Percentiles rank a stretch among this genome's conserved stretches.
These are phyloP conservation scores for Equus quagga DNA, from an alignment of 2,113 vertebrate species.

Conservation along the genomic window DNA sequence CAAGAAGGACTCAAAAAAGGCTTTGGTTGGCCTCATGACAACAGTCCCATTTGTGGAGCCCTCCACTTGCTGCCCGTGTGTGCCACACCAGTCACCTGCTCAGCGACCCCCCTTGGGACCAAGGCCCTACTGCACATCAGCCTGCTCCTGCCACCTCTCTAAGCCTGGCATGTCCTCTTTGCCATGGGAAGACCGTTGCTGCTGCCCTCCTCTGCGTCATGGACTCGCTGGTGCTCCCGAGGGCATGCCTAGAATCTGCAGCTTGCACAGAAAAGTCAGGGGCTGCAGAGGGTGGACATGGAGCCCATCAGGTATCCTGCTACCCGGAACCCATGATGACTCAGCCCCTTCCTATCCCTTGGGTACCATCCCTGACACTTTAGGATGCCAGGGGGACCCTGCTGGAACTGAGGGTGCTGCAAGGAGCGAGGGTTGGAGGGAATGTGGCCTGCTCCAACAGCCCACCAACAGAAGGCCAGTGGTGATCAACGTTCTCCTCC, in stretches of 20 bases:
- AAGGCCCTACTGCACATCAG: not conserved
- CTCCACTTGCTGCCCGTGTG: not conserved
- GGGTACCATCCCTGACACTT: not conserved
- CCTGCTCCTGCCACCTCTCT: not conserved
- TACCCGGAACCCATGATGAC: not conserved
- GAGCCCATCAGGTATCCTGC: not conserved
- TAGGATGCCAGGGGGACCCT: not conserved
- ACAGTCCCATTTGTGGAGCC: not conserved
- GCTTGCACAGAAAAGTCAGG: not conserved
- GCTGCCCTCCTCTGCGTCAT: not conserved
- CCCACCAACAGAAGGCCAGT: rapidly evolving
- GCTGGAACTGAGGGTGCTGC: not conserved
- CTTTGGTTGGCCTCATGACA: not conserved
- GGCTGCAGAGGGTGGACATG: rapidly evolving
- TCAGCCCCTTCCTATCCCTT: no score
- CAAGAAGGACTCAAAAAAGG: not conserved
- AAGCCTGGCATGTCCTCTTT: not conserved
- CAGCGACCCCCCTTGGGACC: not conserved
- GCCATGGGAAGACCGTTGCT: rapidly evolving
- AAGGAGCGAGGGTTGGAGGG: not conserved
- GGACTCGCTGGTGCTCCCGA: not conserved
- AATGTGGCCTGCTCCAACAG: not conserved
- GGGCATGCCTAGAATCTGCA: not conserved
- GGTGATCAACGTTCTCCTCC: not conserved
- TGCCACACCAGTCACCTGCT: not conserved